A percentile compares a stretch with the other conserved stretches of the same genome.
Evolutionary conservation across 2,113 vertebrate genomes (phyloP).

Genomic region (Turnix velox): DNA sequence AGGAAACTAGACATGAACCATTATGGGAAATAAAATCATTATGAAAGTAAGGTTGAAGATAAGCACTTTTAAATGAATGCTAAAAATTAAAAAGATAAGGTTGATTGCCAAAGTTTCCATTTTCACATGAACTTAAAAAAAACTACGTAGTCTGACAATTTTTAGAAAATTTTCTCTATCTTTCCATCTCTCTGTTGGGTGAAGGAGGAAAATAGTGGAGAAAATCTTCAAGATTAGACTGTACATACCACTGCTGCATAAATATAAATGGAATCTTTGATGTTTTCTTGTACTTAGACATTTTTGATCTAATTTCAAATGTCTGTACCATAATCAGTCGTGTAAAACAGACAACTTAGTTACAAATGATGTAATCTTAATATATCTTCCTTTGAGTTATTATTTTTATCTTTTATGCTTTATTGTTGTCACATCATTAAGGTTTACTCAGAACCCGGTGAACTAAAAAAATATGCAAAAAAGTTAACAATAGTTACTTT

Average conservation of each 20-base stretch:
- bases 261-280: neutral
- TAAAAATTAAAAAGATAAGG: neutral
- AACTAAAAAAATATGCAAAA: neutral
- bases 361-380: neutral
- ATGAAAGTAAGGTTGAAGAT: neutral
- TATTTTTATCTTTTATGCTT: neutral
- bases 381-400: neutral
- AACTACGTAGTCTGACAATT: neutral
- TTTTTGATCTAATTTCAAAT: fast-evolving
- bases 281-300: neutral
- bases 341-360: neutral
- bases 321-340: neutral
- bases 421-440: neutral
- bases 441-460: neutral
- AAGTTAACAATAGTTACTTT: neutral
- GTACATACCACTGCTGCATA: neutral
- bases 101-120: neutral
- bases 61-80: slow-evolving; percentile 8
- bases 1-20: neutral
- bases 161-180: neutral
- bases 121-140: neutral
- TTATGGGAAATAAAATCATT: slow-evolving; percentile 2
- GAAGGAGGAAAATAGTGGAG: neutral
- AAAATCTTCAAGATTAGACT: neutral
- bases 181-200: neutral